A percentile compares a stretch with the other conserved stretches of the same genome.
These are phyloP conservation scores for Periophthalmodon schlosseri DNA, from an alignment of 2,113 vertebrate genomes.

Conservation along the genomic window DNA sequence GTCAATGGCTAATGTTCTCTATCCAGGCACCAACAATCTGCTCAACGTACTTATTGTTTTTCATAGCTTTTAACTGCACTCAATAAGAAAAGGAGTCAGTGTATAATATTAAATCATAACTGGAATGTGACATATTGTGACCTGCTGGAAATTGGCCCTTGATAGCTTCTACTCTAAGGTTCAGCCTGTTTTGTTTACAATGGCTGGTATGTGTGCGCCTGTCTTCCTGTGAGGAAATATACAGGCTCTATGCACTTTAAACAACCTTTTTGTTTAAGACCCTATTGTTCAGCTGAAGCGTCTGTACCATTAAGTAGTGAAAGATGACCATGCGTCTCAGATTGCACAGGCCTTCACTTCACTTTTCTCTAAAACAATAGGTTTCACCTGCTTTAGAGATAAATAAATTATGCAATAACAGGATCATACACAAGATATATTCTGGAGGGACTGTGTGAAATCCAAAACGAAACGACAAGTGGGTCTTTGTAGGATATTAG, in stretches of 20 bases:
- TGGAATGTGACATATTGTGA: neutral
- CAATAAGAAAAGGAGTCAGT: neutral
- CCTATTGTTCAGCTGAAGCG: conserved; percentile 36
- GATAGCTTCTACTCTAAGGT: conserved; percentile 16
- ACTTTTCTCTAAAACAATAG: conserved; percentile 18
- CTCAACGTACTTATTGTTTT: no score
- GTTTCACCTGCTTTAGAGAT: conserved; percentile 3
- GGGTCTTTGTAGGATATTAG: neutral
- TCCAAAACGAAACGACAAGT: neutral
- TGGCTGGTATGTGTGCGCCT: conserved; percentile 22
- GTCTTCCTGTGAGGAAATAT: conserved; percentile 58
- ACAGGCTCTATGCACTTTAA: conserved; percentile 27
- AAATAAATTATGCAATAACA: neutral
- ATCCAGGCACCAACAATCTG: no score
- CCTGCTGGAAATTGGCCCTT: conserved; percentile 22
- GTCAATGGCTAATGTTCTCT: no score
- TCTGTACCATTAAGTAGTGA: conserved; percentile 28
- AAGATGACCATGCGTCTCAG: conserved; percentile 24
- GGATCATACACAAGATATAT: neutral
- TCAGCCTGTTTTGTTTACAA: conserved; percentile 3
- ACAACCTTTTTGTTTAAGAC: conserved; percentile 33
- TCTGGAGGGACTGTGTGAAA: neutral
- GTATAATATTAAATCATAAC: neutral
- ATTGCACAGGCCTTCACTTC: conserved; percentile 12
- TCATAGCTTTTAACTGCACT: neutral